phyloP scores from a whole-genome alignment of 2,797 vertebrate species.

The Poecilia gillii region DNA sequence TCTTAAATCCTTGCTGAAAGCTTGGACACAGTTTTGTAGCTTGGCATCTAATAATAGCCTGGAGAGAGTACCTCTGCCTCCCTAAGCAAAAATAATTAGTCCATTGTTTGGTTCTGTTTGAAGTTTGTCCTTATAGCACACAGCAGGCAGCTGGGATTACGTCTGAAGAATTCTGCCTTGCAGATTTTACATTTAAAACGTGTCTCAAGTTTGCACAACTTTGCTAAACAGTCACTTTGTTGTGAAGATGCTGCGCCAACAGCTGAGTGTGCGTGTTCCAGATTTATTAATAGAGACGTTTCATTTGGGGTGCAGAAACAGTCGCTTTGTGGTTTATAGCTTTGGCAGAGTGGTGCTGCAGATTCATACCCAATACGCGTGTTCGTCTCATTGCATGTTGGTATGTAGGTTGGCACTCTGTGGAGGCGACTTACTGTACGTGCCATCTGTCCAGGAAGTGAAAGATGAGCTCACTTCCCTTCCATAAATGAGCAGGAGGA shows the following conservation, averaged over 20 bases:
- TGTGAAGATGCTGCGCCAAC: slow-evolving; percentile 5
- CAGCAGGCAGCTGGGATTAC: neutral
- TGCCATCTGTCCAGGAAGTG: slow-evolving; percentile 74
- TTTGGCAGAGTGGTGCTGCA: slow-evolving; percentile 33
- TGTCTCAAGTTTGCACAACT: neutral
- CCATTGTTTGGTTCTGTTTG: neutral
- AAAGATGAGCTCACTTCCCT: slow-evolving; percentile 34
- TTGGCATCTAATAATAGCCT: slow-evolving; percentile 9
- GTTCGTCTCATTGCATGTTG: slow-evolving; percentile 17
- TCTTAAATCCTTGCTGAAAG: slow-evolving; percentile 29
- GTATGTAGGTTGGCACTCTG: slow-evolving; percentile 52
- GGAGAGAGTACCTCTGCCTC: slow-evolving; percentile 27
- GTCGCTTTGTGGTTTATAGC: slow-evolving; percentile 48
- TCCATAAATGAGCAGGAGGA: slow-evolving; percentile 43
- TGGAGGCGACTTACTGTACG: slow-evolving; percentile 52
- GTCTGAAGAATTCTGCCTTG: neutral
- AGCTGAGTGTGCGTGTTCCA: slow-evolving; percentile 53
- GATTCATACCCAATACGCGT: slow-evolving; percentile 20
- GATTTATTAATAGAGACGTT: slow-evolving; percentile 54
- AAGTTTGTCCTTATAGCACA: neutral
- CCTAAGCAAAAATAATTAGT: neutral
- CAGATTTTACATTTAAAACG: neutral
- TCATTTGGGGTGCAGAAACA: slow-evolving; percentile 41
- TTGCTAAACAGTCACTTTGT: neutral
- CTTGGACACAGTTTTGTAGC: slow-evolving; percentile 42